phyloP scores from a whole-genome alignment of 2,113 vertebrate genomes.

The Perccottus glenii region DNA sequence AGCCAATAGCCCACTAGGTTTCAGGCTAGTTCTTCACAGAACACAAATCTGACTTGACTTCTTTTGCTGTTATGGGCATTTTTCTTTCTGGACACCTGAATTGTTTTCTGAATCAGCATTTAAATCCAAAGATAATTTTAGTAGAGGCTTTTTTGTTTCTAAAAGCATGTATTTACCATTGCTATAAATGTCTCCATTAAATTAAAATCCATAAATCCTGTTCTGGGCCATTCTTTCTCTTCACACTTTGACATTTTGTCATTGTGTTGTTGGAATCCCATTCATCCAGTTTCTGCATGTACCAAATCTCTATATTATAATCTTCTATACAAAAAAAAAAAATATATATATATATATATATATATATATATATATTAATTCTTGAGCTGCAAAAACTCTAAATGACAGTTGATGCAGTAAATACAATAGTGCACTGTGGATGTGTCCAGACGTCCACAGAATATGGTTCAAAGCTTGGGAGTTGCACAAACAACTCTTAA shows the following conservation, averaged over 20 bases:
- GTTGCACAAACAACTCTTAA: too few relatives aligned
- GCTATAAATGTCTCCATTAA: neutral
- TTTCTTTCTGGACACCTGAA: slow-evolving; percentile 7
- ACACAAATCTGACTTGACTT: neutral
- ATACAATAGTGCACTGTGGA: too few relatives aligned
- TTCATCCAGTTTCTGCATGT: neutral
- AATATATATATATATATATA: too few relatives aligned
- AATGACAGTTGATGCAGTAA: too few relatives aligned
- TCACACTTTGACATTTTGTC: too few relatives aligned
- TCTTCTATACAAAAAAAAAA: too few relatives aligned
- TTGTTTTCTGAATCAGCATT: slow-evolving; percentile 5
- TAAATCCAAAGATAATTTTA: neutral
- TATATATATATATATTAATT: too few relatives aligned
- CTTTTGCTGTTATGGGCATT: slow-evolving; percentile 2
- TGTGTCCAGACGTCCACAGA: too few relatives aligned
- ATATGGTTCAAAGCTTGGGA: too few relatives aligned
- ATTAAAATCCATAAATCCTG: neutral
- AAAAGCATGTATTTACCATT: neutral
- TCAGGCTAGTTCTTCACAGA: neutral
- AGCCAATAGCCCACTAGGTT: slow-evolving; percentile 24
- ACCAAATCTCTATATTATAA: too few relatives aligned
- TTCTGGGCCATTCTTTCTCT: neutral
- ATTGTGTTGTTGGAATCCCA: neutral
- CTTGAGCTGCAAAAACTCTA: too few relatives aligned
- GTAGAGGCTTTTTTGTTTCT: too few relatives aligned